These are phyloP conservation scores for Ectemnius lituratus DNA, from an alignment of 2,888 invertebrate species.

Conservation along the genomic window DNA sequence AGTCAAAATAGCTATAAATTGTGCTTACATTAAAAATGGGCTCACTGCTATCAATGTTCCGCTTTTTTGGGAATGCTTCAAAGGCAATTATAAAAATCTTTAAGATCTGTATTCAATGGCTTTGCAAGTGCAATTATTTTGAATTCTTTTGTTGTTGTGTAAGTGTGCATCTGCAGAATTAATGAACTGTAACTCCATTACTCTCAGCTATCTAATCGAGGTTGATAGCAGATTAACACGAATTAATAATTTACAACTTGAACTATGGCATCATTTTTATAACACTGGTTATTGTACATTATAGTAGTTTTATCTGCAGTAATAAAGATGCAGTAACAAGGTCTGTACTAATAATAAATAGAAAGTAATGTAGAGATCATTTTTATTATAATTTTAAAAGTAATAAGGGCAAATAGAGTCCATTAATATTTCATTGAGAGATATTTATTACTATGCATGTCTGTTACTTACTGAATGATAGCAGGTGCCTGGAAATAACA, in stretches of 20 bases:
- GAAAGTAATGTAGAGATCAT: not conserved
- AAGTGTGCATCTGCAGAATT: conserved; percentile 61
- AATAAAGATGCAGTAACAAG: no score
- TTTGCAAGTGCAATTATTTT: conserved; percentile 62
- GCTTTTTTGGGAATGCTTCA: conserved; percentile 39
- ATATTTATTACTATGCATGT: conserved; percentile 6
- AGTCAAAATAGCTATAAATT: conserved; percentile 33
- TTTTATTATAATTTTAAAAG: no score
- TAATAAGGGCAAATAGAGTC: not conserved
- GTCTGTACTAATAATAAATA: not conserved
- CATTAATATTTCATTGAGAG: conserved; percentile 7
- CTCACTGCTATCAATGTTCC: conserved; percentile 39
- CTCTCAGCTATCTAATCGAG: conserved; percentile 22
- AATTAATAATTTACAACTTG: not conserved
- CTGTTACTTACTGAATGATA: not conserved
- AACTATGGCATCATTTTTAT: conserved; percentile 17
- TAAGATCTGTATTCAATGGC: conserved; percentile 40
- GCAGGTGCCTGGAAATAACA: conserved; percentile 13
- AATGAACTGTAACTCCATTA: conserved; percentile 18
- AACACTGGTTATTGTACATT: conserved; percentile 7
- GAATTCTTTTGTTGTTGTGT: conserved; percentile 67
- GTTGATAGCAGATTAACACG: conserved; percentile 26
- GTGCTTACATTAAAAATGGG: conserved; percentile 47
- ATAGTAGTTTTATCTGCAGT: not conserved
- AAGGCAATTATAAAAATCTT: conserved; percentile 37